Evolutionary conservation across 2,888 invertebrate genomes (phyloP).

Genomic region (Saturnia pavonia): DNA sequence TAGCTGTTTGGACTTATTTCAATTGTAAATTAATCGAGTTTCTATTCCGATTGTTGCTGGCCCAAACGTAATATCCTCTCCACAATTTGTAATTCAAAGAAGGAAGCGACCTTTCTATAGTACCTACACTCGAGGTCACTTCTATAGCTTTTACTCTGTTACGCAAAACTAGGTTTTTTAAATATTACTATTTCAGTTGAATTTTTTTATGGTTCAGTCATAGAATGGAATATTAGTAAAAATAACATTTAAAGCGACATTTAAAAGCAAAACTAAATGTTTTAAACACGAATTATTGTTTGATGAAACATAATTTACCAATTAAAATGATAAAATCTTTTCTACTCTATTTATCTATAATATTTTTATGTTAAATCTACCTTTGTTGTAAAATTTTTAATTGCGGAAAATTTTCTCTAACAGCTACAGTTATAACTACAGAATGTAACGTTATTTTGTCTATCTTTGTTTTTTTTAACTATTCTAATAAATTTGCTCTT

Average conservation of each 20-base stretch:
- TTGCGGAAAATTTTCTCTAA: constrained; percentile 53
- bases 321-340: constrained; percentile 5
- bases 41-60: constrained; percentile 59
- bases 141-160: constrained; percentile 37
- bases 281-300: constrained; percentile 45
- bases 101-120: constrained; percentile 53
- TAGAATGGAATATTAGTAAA: constrained; percentile 51
- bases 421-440: constrained; percentile 63
- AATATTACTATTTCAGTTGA: not conserved
- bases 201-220: constrained; percentile 69
- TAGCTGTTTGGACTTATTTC: constrained; percentile 69
- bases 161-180: constrained; percentile 2
- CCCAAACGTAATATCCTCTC: constrained; percentile 41
- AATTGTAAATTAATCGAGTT: constrained; percentile 79
- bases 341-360: constrained; percentile 51
- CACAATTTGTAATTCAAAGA: constrained; percentile 69
- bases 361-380: constrained; percentile 44
- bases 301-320: not conserved
- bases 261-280: constrained; percentile 67
- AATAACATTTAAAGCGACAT: constrained; percentile 74
- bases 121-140: constrained; percentile 42
- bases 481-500: constrained; percentile 31
- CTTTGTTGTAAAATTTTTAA: constrained; percentile 57
- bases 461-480: constrained; percentile 36
- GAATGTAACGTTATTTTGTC: constrained; percentile 37